phyloP scores from a whole-genome alignment of 2,888 invertebrate species.

The Lacanobia wlatinum region DNA sequence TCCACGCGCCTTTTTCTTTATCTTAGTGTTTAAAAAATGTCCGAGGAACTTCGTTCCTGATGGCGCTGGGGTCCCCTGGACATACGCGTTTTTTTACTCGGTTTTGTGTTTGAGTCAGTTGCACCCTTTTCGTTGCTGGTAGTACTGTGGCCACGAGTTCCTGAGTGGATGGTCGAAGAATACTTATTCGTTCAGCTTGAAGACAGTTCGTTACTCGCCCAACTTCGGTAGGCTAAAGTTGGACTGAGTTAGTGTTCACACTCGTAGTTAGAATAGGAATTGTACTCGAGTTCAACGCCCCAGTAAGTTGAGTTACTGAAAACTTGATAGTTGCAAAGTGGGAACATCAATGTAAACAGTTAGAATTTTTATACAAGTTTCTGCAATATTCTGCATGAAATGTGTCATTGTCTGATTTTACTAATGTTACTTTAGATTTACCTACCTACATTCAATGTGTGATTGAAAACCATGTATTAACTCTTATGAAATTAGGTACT shows the following conservation, averaged over 20 bases:
- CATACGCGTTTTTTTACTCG: neutral
- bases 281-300: slow-evolving; percentile 15
- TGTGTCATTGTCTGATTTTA: neutral
- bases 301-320: neutral
- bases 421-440: neutral
- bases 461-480: neutral
- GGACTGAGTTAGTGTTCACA: slow-evolving; percentile 37
- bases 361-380: no score
- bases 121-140: neutral
- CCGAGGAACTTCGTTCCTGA: no score
- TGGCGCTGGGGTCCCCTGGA: no score
- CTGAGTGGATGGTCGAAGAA: slow-evolving; percentile 52
- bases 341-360: neutral
- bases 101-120: neutral
- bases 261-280: slow-evolving; percentile 20
- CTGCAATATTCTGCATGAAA: no score
- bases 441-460: no score
- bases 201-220: slow-evolving; percentile 60
- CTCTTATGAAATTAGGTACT: neutral
- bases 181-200: slow-evolving; percentile 57
- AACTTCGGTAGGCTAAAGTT: slow-evolving; percentile 45
- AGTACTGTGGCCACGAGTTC: slow-evolving; percentile 17
- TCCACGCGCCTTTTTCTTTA: no score
- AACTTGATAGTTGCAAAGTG: slow-evolving; percentile 17
- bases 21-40: no score